These are phyloP conservation scores for Mythimna loreyi DNA, from an alignment of 2,888 invertebrate species.

Conservation along the genomic window DNA sequence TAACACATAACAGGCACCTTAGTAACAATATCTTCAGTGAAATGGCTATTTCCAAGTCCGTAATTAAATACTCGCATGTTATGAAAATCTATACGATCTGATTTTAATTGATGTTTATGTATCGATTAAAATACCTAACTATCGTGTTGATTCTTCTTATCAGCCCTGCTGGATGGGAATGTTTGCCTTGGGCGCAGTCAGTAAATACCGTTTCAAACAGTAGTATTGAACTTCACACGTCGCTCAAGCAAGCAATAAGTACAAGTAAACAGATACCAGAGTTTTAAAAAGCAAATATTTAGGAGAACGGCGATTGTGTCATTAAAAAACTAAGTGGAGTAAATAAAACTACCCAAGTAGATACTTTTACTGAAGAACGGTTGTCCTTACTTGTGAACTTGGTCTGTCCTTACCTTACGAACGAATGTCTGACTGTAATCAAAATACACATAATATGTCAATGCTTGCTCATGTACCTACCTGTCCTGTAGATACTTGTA, in stretches of 20 bases:
- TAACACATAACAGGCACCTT: too few species aligned
- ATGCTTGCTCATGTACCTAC: neutral
- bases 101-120: constrained; percentile 57
- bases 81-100: constrained; percentile 26
- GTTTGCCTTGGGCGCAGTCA: constrained; percentile 78
- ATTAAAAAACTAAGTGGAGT: constrained; percentile 30
- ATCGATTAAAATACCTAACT: constrained; percentile 51
- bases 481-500: too few species aligned
- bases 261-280: constrained; percentile 32
- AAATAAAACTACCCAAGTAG: constrained; percentile 6
- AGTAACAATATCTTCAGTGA: neutral
- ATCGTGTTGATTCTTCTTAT: constrained; percentile 74
- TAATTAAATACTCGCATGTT: constrained; percentile 42
- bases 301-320: constrained; percentile 22
- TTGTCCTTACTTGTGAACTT: constrained; percentile 39
- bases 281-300: constrained; percentile 36
- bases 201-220: constrained; percentile 71
- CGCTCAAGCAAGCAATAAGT: constrained; percentile 44
- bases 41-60: constrained; percentile 2
- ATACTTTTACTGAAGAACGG: constrained; percentile 19
- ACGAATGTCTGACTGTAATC: constrained; percentile 3
- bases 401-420: constrained; percentile 24
- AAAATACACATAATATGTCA: neutral
- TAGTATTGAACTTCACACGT: constrained; percentile 57
- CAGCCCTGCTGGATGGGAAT: constrained; percentile 77